These are phyloP conservation scores for Maconellicoccus hirsutus DNA, from an alignment of 1,140 invertebrate species.

Conservation along the genomic window DNA sequence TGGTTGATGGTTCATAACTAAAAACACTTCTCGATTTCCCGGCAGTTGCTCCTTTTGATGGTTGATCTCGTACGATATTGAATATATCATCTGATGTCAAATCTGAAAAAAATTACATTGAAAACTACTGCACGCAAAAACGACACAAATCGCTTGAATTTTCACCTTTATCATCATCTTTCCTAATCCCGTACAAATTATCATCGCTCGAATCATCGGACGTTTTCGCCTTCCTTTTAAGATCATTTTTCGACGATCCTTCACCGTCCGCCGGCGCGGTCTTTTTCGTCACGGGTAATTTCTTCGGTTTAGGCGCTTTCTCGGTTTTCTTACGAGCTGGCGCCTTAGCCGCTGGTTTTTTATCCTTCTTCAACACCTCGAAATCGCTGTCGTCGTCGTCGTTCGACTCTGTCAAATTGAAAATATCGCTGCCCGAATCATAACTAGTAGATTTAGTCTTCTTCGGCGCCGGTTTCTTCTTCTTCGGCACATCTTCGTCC, in stretches of 20 bases:
- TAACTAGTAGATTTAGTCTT: neutral
- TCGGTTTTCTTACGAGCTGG: slow-evolving; percentile 19
- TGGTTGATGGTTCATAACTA: neutral
- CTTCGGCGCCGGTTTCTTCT: neutral
- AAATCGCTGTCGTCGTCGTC: neutral
- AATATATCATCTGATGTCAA: neutral
- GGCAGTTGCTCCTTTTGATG: neutral
- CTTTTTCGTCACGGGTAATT: slow-evolving; percentile 10
- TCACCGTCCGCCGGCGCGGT: neutral
- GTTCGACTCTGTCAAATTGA: neutral
- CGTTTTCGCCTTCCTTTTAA: neutral
- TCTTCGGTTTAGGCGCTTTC: slow-evolving; percentile 10
- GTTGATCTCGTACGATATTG: neutral
- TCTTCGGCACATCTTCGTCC: neutral
- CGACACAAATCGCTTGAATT: no score
- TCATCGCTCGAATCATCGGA: neutral
- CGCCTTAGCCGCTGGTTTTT: neutral
- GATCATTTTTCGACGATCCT: slow-evolving; percentile 13
- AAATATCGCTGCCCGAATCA: neutral
- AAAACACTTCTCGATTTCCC: neutral
- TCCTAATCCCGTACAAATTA: neutral
- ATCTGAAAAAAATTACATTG: neutral
- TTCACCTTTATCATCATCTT: neutral
- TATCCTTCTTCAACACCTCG: neutral
- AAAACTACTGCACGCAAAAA: neutral